These are phyloP conservation scores for Channa maculata DNA, from an alignment of 2,113 vertebrate genomes.

Conservation along the genomic window DNA sequence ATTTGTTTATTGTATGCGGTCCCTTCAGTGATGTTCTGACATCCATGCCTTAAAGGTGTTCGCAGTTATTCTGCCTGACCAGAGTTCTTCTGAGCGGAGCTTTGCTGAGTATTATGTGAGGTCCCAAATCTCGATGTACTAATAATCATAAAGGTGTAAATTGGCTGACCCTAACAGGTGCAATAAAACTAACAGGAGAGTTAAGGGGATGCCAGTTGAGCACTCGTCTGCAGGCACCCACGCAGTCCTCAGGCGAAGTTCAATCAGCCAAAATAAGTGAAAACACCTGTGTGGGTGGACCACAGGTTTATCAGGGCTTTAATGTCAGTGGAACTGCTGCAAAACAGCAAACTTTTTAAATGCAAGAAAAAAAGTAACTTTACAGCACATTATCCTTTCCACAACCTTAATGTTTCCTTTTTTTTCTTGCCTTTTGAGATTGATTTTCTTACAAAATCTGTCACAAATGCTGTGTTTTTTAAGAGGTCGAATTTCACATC, in stretches of 20 bases:
- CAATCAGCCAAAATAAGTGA: slow-evolving; percentile 66
- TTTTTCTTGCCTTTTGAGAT: slow-evolving; percentile 4
- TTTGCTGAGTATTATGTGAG: slow-evolving; percentile 34
- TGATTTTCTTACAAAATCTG: slow-evolving; percentile 6
- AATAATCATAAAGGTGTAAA: slow-evolving; percentile 71
- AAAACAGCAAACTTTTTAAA: slow-evolving; percentile 38
- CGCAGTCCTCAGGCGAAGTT: slow-evolving; percentile 62
- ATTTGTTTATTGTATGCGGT: not conserved
- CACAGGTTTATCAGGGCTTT: slow-evolving; percentile 37
- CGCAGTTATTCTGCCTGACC: slow-evolving; percentile 14
- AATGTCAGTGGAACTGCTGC: slow-evolving; percentile 22
- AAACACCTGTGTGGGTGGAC: slow-evolving; percentile 62
- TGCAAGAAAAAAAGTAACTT: slow-evolving; percentile 4
- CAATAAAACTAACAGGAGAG: slow-evolving; percentile 56
- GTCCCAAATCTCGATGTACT: slow-evolving; percentile 51
- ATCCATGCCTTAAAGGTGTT: not conserved
- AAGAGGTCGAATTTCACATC: not conserved
- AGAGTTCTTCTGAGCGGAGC: slow-evolving; percentile 30
- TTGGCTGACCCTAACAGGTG: slow-evolving; percentile 64
- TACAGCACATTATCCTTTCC: slow-evolving; percentile 4
- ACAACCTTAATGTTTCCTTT: slow-evolving; percentile 1
- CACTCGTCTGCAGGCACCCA: slow-evolving; percentile 61
- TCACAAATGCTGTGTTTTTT: not conserved
- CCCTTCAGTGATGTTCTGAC: slow-evolving; percentile 4
- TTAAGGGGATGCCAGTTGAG: slow-evolving; percentile 63